Evolutionary conservation across 1,140 invertebrate species (phyloP).

Genomic region (Carposina sasakii): DNA sequence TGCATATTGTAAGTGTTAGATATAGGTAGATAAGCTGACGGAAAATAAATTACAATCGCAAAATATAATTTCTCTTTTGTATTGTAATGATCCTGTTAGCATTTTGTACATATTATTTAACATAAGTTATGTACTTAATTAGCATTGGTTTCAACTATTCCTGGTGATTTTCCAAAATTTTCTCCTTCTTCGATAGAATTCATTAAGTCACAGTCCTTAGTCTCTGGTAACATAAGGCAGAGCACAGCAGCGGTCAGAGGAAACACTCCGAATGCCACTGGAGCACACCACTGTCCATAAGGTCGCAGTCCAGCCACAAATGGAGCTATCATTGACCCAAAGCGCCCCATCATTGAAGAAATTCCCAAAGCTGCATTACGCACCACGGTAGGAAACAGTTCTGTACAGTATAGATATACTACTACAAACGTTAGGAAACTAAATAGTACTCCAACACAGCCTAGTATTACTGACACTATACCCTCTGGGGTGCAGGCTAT

Average conservation of each 20-base stretch:
- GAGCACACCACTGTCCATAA: slow-evolving; percentile 74
- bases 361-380: slow-evolving; percentile 78
- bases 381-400: slow-evolving; percentile 80
- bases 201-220: slow-evolving; percentile 79
- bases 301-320: slow-evolving; percentile 71
- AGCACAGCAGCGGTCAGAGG: slow-evolving; percentile 77
- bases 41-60: no score
- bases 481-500: slow-evolving; percentile 71
- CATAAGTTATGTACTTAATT: no score
- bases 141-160: no score
- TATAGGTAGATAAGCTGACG: no score
- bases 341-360: slow-evolving; percentile 77
- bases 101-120: no score
- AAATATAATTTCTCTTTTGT: no score
- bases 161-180: slow-evolving; percentile 73
- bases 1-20: no score
- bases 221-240: slow-evolving; percentile 82
- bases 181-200: slow-evolving; percentile 86
- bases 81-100: no score
- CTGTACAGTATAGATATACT: slow-evolving; percentile 78
- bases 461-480: slow-evolving; percentile 69
- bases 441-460: slow-evolving; percentile 78
- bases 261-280: slow-evolving; percentile 79
- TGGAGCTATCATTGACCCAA: slow-evolving; percentile 79
- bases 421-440: slow-evolving; percentile 78